A percentile compares a stretch with the other conserved stretches of the same genome.
Evolutionary conservation across 2,113 vertebrate species (phyloP).

Genomic region (human (Homo sapiens)): DNA sequence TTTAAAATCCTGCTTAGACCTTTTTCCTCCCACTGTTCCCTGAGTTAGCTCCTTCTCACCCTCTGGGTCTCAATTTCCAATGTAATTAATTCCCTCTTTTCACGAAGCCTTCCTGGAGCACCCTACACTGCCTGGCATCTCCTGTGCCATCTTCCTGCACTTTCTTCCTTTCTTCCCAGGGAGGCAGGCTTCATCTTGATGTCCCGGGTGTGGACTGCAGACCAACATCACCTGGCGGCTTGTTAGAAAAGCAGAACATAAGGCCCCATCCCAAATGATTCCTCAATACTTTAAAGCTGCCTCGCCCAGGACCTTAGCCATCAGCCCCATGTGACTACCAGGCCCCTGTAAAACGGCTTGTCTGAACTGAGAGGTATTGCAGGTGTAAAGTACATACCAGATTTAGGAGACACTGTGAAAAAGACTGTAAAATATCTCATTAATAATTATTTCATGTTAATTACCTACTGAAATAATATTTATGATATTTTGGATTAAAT

Average conservation of each 20-base stretch:
- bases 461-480: background rate
- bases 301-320: background rate
- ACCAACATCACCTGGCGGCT: too few relatives aligned
- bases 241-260: background rate
- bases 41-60: background rate
- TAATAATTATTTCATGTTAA: background rate
- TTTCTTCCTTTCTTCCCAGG: too few relatives aligned
- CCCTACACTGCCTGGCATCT: accelerated
- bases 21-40: accelerated
- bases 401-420: background rate
- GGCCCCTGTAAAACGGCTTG: background rate
- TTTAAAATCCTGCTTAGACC: background rate
- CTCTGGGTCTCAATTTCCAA: background rate
- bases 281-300: background rate
- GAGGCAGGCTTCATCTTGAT: accelerated
- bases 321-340: accelerated
- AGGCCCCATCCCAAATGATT: background rate
- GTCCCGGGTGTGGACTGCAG: background rate
- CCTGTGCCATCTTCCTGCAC: too few relatives aligned
- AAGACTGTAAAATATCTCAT: background rate
- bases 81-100: background rate
- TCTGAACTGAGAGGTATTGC: background rate
- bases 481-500: background rate
- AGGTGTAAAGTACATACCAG: accelerated
- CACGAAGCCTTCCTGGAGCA: background rate